A percentile compares a stretch with the other conserved stretches of the same genome.
Evolutionary conservation across 2,797 vertebrate genomes (phyloP).

Genomic region (Clarias pachynema): DNA sequence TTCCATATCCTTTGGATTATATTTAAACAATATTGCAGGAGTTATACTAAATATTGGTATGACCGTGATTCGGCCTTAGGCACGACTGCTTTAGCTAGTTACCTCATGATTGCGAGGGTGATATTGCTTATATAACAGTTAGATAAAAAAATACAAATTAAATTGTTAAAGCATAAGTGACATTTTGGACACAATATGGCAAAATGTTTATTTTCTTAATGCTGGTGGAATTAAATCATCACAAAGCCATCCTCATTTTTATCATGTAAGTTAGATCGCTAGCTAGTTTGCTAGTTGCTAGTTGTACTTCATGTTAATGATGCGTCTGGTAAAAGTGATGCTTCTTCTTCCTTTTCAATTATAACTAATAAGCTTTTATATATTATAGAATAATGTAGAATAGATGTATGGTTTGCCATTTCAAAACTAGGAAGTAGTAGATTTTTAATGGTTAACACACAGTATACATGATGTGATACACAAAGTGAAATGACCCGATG

Average conservation of each 20-base stretch:
- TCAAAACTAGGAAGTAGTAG: neutral
- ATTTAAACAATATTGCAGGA: neutral
- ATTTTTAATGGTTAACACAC: neutral
- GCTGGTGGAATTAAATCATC: neutral
- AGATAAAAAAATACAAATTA: neutral
- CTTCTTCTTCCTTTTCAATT: neutral
- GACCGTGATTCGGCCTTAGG: neutral
- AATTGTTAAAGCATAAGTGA: neutral
- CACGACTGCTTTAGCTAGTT: neutral
- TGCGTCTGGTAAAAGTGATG: neutral
- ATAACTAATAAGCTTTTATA: neutral
- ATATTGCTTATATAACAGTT: neutral
- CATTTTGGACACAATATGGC: neutral
- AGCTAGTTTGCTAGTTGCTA: neutral
- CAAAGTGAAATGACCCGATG: neutral
- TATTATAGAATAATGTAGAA: neutral
- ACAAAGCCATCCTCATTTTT: neutral
- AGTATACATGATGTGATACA: neutral
- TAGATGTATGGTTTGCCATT: neutral
- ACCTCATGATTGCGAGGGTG: neutral
- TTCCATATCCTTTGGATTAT: constrained; percentile 7
- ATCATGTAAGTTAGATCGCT: neutral
- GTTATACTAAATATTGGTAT: neutral
- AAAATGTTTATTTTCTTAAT: neutral
- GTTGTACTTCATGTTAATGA: neutral